These are phyloP conservation scores for Lasioglossum calceatum DNA, from an alignment of 2,888 invertebrate species.

Conservation along the genomic window DNA sequence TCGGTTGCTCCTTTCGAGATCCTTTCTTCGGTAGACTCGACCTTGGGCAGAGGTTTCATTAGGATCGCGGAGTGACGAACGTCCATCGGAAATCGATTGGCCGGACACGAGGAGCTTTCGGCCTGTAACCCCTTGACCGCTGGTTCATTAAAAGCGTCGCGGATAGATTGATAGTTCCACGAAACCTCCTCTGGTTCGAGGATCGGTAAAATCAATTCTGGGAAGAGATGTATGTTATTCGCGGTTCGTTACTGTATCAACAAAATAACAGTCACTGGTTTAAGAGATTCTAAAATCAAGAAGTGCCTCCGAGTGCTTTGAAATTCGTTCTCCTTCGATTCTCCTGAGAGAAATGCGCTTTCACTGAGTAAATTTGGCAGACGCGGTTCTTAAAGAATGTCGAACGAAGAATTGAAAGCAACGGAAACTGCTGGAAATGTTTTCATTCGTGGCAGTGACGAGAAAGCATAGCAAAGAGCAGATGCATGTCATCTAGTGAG, in stretches of 20 bases:
- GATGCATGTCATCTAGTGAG: neutral
- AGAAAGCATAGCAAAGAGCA: slow-evolving; percentile 1
- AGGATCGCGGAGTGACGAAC: slow-evolving; percentile 46
- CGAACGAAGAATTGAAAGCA: neutral
- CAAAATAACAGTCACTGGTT: neutral
- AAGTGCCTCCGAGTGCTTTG: neutral
- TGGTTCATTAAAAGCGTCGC: slow-evolving; percentile 36
- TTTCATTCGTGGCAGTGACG: neutral
- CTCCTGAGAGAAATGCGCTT: neutral
- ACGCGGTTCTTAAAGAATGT: neutral
- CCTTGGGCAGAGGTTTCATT: slow-evolving; percentile 54
- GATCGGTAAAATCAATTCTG: slow-evolving; percentile 7
- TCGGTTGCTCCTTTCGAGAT: neutral
- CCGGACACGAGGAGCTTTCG: slow-evolving; percentile 3
- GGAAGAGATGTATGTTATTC: slow-evolving; percentile 19
- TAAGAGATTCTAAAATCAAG: neutral
- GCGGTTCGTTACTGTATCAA: slow-evolving; percentile 32
- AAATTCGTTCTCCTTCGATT: slow-evolving; percentile 28
- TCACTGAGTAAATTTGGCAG: neutral
- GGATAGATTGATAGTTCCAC: slow-evolving; percentile 33
- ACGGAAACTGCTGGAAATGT: neutral
- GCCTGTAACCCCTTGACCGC: neutral
- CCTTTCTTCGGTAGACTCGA: neutral
- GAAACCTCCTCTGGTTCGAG: neutral
- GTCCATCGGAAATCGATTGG: slow-evolving; percentile 52